Base-by-base conservation (phyloP, 2,888 invertebrate species). In the Eilema griseolum region DNA sequence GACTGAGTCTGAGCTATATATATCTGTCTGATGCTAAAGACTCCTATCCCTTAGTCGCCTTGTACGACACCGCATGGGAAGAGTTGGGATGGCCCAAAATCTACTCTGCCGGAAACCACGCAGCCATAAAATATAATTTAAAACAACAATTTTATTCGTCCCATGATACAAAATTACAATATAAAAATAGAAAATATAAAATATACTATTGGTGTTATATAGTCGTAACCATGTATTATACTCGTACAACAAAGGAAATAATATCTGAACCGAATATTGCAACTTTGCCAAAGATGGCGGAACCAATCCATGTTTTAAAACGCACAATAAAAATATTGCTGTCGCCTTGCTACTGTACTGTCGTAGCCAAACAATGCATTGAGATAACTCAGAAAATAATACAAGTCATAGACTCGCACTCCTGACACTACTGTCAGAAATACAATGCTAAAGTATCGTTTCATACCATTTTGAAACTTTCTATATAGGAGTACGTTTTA, bases 251-350 rank as follows among this genome's bases (percentile, higher is more conserved):
- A 20, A 61, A 61, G 23, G n/a, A 61, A 20, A 61, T 33, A 68
- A 41, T 20, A 62, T 62, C 10, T 26, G n/a, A 46, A 46, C 52
- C 31, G 23, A 61, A 24, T 37, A 16, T 60, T 46, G 61, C 56
- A 62, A 26, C 26, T 37, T 33, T 60, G 24, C 41, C 70, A 62
- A 66, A 72, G 72, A 78, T 69, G 64, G 70, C 69, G 66, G 65
- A 76, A 78, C 70, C 67, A 78, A 73, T 73, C 69, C 66, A 52
- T 23, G 31, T 69, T 71, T 76, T 69, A 76, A 74, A 70, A 61
- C 70, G 60, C 66, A 76, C 46, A 79, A 73, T 76, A 78, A 81
- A 76, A 81, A 60, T 74, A 76, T 76, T 52, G 31, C n/a, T 65
- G 28, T 52, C 52, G 28, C 63, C 46, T 46, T 63, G 24, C 28